Evolutionary conservation across 1,140 invertebrate genomes (phyloP).

Genomic region (Tenebrio molitor): DNA sequence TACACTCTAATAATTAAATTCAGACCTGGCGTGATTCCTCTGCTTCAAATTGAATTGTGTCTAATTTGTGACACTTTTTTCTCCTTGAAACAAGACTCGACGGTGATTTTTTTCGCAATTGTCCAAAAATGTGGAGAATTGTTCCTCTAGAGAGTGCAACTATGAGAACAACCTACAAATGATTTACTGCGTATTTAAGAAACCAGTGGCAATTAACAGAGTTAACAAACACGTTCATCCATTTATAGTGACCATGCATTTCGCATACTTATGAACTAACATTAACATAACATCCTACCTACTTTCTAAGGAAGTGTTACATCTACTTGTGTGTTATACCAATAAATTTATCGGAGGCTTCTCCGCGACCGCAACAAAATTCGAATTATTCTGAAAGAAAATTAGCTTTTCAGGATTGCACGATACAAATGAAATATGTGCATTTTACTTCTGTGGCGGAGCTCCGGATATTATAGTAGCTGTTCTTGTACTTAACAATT

Average conservation of each 20-base stretch:
- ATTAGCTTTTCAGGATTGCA: too few species aligned
- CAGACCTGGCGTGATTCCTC: not conserved
- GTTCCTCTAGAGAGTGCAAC: too few species aligned
- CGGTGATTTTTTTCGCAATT: too few species aligned
- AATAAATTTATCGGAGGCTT: slow-evolving; percentile 26
- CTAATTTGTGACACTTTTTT: slow-evolving; percentile 27
- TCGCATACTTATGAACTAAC: slow-evolving; percentile 27
- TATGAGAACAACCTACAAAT: slow-evolving; percentile 20
- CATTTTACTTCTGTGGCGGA: not conserved
- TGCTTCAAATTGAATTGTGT: not conserved
- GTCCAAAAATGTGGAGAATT: too few species aligned
- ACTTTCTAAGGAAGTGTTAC: slow-evolving; percentile 33
- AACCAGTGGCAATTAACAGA: slow-evolving; percentile 32
- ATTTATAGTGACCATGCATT: slow-evolving; percentile 31
- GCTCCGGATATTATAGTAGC: not conserved
- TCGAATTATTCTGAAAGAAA: not conserved
- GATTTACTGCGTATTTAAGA: slow-evolving; percentile 18
- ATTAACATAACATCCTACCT: slow-evolving; percentile 24
- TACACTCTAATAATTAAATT: too few species aligned
- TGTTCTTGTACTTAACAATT: not conserved
- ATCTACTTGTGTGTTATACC: slow-evolving; percentile 2
- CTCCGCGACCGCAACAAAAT: not conserved
- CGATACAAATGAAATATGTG: too few species aligned
- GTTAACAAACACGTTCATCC: slow-evolving; percentile 25
- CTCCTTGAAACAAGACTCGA: slow-evolving; percentile 6